Conservation (phyloP, 2,113 vertebrate species). For the Dasypus novemcinctus region DNA sequence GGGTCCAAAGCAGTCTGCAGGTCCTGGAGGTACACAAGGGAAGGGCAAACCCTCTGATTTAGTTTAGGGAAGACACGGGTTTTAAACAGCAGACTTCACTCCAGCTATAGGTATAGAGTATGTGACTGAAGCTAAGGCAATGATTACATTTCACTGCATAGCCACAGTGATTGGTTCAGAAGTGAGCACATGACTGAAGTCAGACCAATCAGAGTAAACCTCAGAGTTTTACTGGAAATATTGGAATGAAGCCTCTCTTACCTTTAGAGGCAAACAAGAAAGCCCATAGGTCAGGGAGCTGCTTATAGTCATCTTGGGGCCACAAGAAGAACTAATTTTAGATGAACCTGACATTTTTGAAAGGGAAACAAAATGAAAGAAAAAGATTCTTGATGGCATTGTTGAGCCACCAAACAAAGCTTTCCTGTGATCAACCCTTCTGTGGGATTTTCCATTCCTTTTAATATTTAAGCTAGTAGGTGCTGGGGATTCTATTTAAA, state of each 20-base stretch:
- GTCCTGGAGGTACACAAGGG: background rate
- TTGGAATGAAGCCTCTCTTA: background rate
- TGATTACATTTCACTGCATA: background rate
- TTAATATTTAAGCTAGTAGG: background rate
- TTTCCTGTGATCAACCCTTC: background rate
- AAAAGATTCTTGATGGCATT: background rate
- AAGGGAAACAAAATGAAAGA: slow-evolving; percentile 5
- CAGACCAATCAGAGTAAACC: background rate
- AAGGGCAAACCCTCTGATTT: background rate
- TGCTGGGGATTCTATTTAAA: background rate
- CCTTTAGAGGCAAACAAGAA: background rate
- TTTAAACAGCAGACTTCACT: background rate
- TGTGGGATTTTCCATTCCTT: background rate
- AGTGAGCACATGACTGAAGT: background rate
- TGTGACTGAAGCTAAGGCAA: background rate
- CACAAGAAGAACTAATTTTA: slow-evolving; percentile 6
- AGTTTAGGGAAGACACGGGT: background rate
- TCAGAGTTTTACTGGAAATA: background rate
- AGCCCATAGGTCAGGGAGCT: background rate
- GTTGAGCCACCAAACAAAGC: background rate
- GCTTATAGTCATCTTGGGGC: background rate
- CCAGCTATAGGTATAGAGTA: background rate
- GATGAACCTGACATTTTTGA: background rate
- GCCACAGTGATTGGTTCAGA: background rate
- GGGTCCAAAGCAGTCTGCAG: background rate